These are phyloP conservation scores for Daktulosphaira vitifoliae DNA, from an alignment of 1,140 invertebrate species.

Conservation along the genomic window DNA sequence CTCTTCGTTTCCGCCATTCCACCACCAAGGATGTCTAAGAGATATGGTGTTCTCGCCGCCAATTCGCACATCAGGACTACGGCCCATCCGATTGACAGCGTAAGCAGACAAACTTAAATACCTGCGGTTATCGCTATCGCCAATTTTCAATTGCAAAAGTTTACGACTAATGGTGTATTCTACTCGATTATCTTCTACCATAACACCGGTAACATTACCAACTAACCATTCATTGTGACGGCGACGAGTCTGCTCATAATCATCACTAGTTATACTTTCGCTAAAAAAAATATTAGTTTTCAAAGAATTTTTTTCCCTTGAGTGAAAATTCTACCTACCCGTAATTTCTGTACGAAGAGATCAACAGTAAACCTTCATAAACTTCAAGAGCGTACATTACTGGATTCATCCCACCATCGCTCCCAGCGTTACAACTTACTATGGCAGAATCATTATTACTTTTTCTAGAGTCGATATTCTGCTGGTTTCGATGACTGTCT, in stretches of 20 bases:
- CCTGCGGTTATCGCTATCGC: neutral
- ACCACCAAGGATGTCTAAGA: conserved; percentile 17
- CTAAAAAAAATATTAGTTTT: too few species aligned
- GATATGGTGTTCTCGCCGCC: neutral
- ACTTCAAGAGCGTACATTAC: conserved; percentile 3
- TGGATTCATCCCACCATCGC: conserved; percentile 3
- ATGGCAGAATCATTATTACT: neutral
- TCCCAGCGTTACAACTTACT: neutral
- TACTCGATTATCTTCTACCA: neutral
- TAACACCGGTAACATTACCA: neutral
- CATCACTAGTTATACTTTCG: too few species aligned
- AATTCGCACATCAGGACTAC: neutral
- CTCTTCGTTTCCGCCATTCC: neutral
- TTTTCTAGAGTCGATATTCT: neutral
- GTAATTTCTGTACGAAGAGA: too few species aligned
- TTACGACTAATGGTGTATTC: conserved; percentile 1
- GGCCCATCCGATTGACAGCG: conserved; percentile 9
- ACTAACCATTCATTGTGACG: neutral
- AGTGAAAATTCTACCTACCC: too few species aligned
- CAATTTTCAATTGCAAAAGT: neutral
- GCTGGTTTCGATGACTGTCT: neutral
- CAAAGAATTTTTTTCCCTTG: too few species aligned
- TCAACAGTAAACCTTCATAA: neutral
- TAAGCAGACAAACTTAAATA: conserved; percentile 12
- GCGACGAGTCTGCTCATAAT: too few species aligned